Evolutionary conservation across 2,113 vertebrate species (phyloP).

Genomic region (Solea solea): DNA sequence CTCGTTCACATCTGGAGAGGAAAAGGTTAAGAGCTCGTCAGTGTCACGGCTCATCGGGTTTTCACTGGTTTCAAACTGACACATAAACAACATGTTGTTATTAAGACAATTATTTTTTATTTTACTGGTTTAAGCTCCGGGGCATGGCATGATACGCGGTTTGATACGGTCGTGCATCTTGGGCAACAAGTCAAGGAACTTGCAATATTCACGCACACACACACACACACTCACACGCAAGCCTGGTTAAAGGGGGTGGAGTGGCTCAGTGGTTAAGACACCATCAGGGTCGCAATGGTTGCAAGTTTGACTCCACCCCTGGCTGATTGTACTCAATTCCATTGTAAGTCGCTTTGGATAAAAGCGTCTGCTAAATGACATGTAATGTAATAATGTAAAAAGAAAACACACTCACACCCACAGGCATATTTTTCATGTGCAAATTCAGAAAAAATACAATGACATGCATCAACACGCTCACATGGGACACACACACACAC

Average conservation of each 20-base stretch:
- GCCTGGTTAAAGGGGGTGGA: too few relatives aligned
- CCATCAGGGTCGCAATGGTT: too few relatives aligned
- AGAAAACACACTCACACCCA: slow-evolving; percentile 10
- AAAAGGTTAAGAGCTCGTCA: slow-evolving; percentile 57
- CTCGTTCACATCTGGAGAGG: slow-evolving; percentile 90
- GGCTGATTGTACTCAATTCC: too few relatives aligned
- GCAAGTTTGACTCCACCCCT: too few relatives aligned
- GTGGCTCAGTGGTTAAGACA: too few relatives aligned
- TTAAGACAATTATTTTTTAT: slow-evolving; percentile 50
- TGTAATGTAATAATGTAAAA: too few relatives aligned
- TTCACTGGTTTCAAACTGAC: slow-evolving; percentile 30
- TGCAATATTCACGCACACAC: slow-evolving; percentile 6
- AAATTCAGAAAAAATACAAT: slow-evolving; percentile 42
- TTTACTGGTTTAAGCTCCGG: slow-evolving; percentile 43
- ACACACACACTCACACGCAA: slow-evolving; percentile 20
- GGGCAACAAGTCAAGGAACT: slow-evolving; percentile 2
- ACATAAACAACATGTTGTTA: slow-evolving; percentile 52
- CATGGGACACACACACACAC: slow-evolving; percentile 36
- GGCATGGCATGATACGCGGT: slow-evolving; percentile 26
- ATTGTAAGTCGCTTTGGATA: too few relatives aligned
- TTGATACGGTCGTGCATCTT: slow-evolving; percentile 2
- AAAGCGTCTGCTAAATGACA: too few relatives aligned
- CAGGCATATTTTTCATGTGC: slow-evolving; percentile 41
- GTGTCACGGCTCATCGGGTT: slow-evolving; percentile 31
- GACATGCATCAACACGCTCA: slow-evolving; percentile 51